Evolutionary conservation across 2,888 invertebrate species (phyloP).

Genomic region (Achlya flavicornis): DNA sequence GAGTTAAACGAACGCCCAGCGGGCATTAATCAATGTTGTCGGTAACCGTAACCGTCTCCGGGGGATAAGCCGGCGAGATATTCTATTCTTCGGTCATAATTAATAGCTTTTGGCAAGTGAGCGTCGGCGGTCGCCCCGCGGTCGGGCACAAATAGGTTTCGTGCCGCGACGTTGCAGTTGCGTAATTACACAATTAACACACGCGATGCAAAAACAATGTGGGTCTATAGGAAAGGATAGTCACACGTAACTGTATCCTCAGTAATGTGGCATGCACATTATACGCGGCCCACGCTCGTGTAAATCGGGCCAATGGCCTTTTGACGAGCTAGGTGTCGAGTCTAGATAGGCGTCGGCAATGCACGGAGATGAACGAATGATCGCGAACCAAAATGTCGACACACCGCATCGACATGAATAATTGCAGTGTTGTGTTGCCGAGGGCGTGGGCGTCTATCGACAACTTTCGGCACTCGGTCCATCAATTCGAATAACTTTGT

Average conservation of each 20-base stretch:
- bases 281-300: slow-evolving; percentile 67
- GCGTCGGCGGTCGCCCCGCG: slow-evolving; percentile 48
- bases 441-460: slow-evolving; percentile 37
- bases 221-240: slow-evolving; percentile 61
- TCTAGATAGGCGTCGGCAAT: slow-evolving; percentile 50
- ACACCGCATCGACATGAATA: slow-evolving; percentile 53
- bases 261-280: slow-evolving; percentile 59
- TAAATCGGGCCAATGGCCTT: slow-evolving; percentile 72
- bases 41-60: slow-evolving; percentile 79
- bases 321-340: slow-evolving; percentile 55
- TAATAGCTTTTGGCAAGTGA: slow-evolving; percentile 83
- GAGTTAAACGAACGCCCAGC: slow-evolving; percentile 74
- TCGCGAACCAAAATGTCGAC: slow-evolving; percentile 44
- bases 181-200: slow-evolving; percentile 74
- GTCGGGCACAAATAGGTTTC: slow-evolving; percentile 67
- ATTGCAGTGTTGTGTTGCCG: slow-evolving; percentile 40
- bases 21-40: slow-evolving; percentile 80
- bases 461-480: slow-evolving; percentile 29
- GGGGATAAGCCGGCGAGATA: slow-evolving; percentile 79
- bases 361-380: slow-evolving; percentile 47
- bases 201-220: slow-evolving; percentile 64
- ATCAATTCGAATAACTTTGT: slow-evolving; percentile 45
- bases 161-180: slow-evolving; percentile 67
- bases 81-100: slow-evolving; percentile 80
- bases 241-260: slow-evolving; percentile 62